phyloP scores from a whole-genome alignment of 2,888 invertebrate species.

The Anorthoa munda region DNA sequence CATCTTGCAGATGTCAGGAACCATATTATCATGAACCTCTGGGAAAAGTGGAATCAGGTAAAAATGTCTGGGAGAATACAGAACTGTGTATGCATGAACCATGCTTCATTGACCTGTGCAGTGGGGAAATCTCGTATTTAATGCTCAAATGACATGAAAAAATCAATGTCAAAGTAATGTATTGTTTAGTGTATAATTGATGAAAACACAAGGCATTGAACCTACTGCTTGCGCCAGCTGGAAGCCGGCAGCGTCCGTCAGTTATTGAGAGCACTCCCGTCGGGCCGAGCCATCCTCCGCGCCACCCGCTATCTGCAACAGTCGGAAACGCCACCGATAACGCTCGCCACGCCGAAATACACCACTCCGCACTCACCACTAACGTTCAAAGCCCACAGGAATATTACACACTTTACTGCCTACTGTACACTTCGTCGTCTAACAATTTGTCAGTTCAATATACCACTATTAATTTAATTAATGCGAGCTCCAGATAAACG shows the following conservation, averaged over 20 bases:
- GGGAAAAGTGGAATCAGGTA: slow-evolving; percentile 16
- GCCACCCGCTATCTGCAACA: slow-evolving; percentile 88
- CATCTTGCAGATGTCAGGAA: slow-evolving; percentile 37
- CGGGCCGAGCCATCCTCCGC: slow-evolving; percentile 88
- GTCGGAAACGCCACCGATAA: slow-evolving; percentile 89
- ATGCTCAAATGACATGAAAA: slow-evolving; percentile 40
- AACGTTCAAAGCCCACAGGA: slow-evolving; percentile 55
- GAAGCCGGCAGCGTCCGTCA: slow-evolving; percentile 89
- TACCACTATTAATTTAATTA: slow-evolving; percentile 85
- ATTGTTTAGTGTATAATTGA: slow-evolving; percentile 32
- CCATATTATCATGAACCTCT: not conserved
- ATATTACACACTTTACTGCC: slow-evolving; percentile 54
- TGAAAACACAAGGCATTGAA: slow-evolving; percentile 60
- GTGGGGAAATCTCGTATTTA: slow-evolving; percentile 26
- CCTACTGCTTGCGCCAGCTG: slow-evolving; percentile 89
- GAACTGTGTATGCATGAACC: slow-evolving; percentile 9
- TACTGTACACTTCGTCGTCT: slow-evolving; percentile 57
- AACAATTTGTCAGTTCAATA: slow-evolving; percentile 69
- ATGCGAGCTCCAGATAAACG: slow-evolving; percentile 82
- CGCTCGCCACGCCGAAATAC: slow-evolving; percentile 78
- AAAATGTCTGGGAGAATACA: slow-evolving; percentile 16
- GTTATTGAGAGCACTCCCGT: slow-evolving; percentile 87
- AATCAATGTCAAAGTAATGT: slow-evolving; percentile 64
- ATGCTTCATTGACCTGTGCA: slow-evolving; percentile 7
- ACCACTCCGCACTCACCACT: slow-evolving; percentile 60